These are phyloP conservation scores for Ranitomeya imitator DNA, from an alignment of 2,113 vertebrate genomes.

Conservation along the genomic window DNA sequence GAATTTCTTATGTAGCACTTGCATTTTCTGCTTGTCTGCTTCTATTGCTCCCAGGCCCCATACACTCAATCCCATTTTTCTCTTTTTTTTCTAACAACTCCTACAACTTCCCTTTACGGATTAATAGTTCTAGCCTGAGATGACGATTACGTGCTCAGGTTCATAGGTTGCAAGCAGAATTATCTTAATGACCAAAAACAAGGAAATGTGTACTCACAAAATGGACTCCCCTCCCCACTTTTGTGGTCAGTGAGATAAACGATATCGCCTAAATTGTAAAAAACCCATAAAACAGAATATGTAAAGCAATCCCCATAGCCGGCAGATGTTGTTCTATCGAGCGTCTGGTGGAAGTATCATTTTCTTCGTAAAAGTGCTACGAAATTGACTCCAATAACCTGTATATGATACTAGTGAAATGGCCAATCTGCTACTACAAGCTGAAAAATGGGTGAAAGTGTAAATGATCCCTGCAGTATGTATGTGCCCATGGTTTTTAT, in stretches of 20 bases:
- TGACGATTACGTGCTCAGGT: background rate
- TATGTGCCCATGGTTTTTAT: background rate
- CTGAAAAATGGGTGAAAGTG: background rate
- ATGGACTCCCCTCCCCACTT: background rate
- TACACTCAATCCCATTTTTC: conserved; percentile 32
- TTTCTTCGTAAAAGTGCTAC: conserved; percentile 27
- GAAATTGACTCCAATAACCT: conserved; percentile 36
- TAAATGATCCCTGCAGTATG: conserved; percentile 4
- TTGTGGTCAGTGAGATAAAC: conserved; percentile 34
- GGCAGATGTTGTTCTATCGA: conserved; percentile 48
- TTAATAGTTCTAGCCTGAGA: background rate
- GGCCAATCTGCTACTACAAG: conserved; percentile 33
- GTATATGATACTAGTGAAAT: conserved; percentile 13
- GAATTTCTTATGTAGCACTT: conserved; percentile 44
- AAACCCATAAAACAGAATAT: conserved; percentile 40
- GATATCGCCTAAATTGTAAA: conserved; percentile 32
- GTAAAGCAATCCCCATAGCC: conserved; percentile 45
- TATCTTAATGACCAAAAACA: background rate
- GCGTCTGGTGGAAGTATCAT: conserved; percentile 39
- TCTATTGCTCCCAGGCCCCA: conserved; percentile 49
- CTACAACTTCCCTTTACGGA: conserved; percentile 33
- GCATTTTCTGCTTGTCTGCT: conserved; percentile 51
- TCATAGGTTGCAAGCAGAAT: background rate
- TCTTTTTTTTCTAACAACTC: conserved; percentile 14
- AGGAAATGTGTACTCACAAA: background rate